Evolutionary conservation across 2,797 vertebrate species (phyloP).

Genomic region (Catharus ustulatus): DNA sequence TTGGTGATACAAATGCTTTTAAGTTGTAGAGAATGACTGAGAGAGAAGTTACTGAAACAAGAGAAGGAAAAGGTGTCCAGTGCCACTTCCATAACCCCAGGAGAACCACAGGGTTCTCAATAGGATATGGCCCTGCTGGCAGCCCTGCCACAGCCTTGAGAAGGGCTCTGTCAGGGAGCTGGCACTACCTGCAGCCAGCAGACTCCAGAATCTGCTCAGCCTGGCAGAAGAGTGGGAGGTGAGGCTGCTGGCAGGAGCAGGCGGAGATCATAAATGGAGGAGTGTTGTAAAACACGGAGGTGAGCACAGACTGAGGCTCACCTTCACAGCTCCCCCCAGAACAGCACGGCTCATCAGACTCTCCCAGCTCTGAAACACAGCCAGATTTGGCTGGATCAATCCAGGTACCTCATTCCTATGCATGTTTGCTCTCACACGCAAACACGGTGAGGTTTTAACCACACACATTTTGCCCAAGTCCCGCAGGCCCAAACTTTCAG

Average conservation of each 20-base stretch:
- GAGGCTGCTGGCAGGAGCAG: conserved; percentile 48
- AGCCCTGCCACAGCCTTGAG: not conserved
- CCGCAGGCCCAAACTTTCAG: not conserved
- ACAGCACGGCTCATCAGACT: not conserved
- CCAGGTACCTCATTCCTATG: conserved; percentile 42
- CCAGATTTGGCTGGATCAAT: not conserved
- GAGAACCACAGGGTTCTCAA: not conserved
- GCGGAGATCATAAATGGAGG: conserved; percentile 20
- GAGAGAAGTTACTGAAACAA: not conserved
- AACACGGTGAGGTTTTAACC: not conserved
- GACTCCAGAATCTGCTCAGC: conserved; percentile 16
- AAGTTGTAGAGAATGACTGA: not conserved
- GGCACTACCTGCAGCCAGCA: not conserved
- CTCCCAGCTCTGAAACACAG: not conserved
- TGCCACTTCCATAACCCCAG: not conserved
- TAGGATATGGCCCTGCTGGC: no score
- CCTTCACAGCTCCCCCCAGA: conserved; percentile 45
- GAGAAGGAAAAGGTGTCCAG: not conserved
- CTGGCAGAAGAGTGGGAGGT: conserved; percentile 39
- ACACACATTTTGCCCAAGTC: not conserved
- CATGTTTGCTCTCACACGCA: conserved; percentile 30
- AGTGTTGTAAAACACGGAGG: conserved; percentile 62
- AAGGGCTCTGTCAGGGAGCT: not conserved
- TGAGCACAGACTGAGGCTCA: conserved; percentile 45
- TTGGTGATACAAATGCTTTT: not conserved